These are phyloP conservation scores for Andrena bucephala DNA, from an alignment of 2,888 invertebrate species.

Conservation along the genomic window DNA sequence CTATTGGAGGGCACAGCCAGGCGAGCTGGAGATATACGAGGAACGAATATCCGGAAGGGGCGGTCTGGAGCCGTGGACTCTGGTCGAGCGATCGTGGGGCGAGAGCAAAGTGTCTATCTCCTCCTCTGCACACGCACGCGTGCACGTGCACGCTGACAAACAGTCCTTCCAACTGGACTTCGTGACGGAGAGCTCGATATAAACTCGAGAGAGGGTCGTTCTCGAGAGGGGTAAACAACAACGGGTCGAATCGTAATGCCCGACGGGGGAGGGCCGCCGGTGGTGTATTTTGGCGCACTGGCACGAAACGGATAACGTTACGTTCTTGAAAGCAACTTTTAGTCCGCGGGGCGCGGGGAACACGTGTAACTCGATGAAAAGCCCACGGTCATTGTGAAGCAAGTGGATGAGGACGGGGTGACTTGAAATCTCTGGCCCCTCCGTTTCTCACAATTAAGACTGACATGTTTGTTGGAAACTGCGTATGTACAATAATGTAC, in stretches of 20 bases:
- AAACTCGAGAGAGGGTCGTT: slow-evolving; percentile 29
- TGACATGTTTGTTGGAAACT: no score
- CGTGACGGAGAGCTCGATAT: slow-evolving; percentile 46
- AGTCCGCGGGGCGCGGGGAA: not conserved
- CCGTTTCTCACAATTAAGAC: no score
- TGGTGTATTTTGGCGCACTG: slow-evolving; percentile 9
- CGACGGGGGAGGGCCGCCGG: not conserved
- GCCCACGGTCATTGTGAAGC: no score
- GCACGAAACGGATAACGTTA: slow-evolving; percentile 3
- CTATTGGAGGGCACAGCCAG: slow-evolving; percentile 40
- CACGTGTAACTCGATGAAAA: no score
- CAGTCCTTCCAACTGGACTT: slow-evolving; percentile 47
- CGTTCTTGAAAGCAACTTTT: not conserved
- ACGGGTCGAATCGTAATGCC: slow-evolving; percentile 20
- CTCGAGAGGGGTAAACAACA: slow-evolving; percentile 34
- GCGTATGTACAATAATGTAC: no score
- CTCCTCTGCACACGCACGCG: slow-evolving; percentile 9
- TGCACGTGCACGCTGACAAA: slow-evolving; percentile 55
- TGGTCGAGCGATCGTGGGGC: slow-evolving; percentile 64
- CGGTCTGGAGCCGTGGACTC: slow-evolving; percentile 75
- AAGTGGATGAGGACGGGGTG: no score
- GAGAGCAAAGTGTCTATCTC: slow-evolving; percentile 36
- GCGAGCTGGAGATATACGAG: slow-evolving; percentile 73
- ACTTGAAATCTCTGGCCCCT: no score
- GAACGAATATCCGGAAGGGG: slow-evolving; percentile 78